phyloP scores from a whole-genome alignment of 2,113 vertebrate species.

The Brachypodius melanocephalos region DNA sequence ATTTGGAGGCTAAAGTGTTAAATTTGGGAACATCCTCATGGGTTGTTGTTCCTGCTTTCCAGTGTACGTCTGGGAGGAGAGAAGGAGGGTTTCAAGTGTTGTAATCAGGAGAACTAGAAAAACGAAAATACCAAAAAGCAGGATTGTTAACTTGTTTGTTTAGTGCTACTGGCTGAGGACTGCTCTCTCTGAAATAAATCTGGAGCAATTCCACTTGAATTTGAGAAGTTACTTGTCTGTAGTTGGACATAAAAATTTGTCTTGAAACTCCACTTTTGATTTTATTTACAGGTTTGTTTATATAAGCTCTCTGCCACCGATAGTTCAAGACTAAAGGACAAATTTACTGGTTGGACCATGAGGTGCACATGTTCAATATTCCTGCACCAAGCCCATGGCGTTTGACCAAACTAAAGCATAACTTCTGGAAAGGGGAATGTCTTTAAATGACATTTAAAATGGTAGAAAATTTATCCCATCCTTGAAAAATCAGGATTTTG shows the following conservation, averaged over 20 bases:
- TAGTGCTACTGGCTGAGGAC: neutral
- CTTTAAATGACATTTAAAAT: neutral
- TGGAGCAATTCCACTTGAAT: neutral
- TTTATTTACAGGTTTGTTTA: neutral
- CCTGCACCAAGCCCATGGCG: neutral
- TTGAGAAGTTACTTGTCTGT: neutral
- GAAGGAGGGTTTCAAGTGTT: neutral
- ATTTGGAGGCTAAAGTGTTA: neutral
- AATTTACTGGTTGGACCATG: neutral
- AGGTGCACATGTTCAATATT: neutral
- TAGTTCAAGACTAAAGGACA: neutral
- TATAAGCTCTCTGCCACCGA: neutral
- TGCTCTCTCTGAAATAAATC: neutral
- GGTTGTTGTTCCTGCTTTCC: neutral
- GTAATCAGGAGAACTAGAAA: neutral
- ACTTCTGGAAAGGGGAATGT: neutral
- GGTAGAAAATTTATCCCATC: neutral
- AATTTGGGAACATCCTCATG: neutral
- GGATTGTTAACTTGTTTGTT: neutral
- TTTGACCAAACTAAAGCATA: neutral
- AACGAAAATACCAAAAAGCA: neutral
- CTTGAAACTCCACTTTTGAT: neutral
- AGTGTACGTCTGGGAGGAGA: neutral
- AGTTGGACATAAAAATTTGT: neutral
- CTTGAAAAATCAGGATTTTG: neutral